Evolutionary conservation across 2,113 vertebrate species (phyloP).

Genomic region (Sinocyclocheilus rhinocerous): DNA sequence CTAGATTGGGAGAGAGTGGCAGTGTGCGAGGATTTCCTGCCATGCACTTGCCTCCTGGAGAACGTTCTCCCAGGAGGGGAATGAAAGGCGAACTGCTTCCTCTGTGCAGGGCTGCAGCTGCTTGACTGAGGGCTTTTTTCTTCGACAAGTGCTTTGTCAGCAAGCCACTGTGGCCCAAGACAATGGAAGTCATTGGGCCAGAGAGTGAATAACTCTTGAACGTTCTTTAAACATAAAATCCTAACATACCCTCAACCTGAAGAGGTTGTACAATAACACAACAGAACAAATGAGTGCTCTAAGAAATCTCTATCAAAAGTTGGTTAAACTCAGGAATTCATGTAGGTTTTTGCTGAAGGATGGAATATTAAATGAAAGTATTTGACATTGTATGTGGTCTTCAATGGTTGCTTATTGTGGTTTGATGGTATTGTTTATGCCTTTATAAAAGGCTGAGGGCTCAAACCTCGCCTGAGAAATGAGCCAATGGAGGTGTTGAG

Average conservation of each 20-base stretch:
- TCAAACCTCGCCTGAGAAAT: conserved; percentile 11
- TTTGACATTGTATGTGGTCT: conserved; percentile 25
- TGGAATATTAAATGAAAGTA: background rate
- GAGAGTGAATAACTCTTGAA: conserved; percentile 2
- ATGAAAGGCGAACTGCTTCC: conserved; percentile 55
- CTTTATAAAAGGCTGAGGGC: conserved; percentile 10
- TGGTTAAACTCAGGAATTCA: no score
- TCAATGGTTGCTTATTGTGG: background rate
- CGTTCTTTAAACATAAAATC: background rate
- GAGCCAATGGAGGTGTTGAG: conserved; percentile 27
- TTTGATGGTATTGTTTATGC: conserved; percentile 19
- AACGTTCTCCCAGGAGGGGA: conserved; percentile 44
- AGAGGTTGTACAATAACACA: background rate
- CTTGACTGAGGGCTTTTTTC: conserved; percentile 34
- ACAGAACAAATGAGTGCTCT: background rate
- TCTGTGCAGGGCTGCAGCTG: conserved; percentile 48
- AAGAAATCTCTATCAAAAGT: background rate
- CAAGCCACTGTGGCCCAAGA: conserved; percentile 8
- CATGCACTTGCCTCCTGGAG: conserved; percentile 43
- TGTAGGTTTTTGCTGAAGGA: background rate
- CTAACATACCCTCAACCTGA: background rate
- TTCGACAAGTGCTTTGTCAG: conserved; percentile 39
- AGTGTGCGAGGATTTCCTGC: conserved; percentile 57
- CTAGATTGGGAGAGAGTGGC: conserved; percentile 38
- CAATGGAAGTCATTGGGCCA: background rate